Conservation (phyloP, 2,797 vertebrate genomes). For the Chiloscyllium punctatum region DNA sequence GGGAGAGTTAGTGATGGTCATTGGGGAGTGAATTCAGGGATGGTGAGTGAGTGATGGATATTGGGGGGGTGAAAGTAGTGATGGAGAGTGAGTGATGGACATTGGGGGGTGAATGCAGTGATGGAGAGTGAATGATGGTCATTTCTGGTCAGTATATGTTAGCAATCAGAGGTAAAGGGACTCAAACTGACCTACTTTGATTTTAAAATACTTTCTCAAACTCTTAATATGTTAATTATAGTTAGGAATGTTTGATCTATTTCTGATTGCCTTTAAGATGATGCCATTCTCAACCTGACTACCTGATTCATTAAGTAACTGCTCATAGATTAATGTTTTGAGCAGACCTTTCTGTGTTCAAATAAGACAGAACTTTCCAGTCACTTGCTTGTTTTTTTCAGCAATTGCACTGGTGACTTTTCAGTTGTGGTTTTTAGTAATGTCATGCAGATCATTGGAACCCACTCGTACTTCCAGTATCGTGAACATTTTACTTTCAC, state of each 20-base stretch:
- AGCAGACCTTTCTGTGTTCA: not conserved
- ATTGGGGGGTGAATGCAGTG: not conserved
- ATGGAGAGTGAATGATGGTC: no score
- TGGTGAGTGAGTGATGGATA: no score
- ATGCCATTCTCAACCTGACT: not conserved
- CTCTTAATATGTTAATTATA: no score
- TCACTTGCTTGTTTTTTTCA: not conserved
- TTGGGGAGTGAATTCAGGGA: no score
- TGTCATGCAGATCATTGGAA: slow-evolving; percentile 17
- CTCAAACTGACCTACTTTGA: not conserved
- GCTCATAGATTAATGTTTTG: not conserved
- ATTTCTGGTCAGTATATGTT: not conserved
- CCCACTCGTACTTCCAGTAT: not conserved
- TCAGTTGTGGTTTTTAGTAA: not conserved
- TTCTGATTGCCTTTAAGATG: not conserved
- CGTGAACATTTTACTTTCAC: not conserved
- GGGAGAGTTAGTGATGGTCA: no score
- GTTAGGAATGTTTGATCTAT: not conserved
- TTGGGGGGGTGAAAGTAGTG: no score
- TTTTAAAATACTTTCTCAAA: not conserved
- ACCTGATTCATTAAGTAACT: not conserved
- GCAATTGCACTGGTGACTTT: slow-evolving; percentile 15
- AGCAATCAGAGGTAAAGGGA: not conserved
- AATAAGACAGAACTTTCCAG: not conserved
- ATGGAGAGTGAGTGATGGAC: no score